phyloP scores from a whole-genome alignment of 2,113 vertebrate species.

The Spilogale gracilis region DNA sequence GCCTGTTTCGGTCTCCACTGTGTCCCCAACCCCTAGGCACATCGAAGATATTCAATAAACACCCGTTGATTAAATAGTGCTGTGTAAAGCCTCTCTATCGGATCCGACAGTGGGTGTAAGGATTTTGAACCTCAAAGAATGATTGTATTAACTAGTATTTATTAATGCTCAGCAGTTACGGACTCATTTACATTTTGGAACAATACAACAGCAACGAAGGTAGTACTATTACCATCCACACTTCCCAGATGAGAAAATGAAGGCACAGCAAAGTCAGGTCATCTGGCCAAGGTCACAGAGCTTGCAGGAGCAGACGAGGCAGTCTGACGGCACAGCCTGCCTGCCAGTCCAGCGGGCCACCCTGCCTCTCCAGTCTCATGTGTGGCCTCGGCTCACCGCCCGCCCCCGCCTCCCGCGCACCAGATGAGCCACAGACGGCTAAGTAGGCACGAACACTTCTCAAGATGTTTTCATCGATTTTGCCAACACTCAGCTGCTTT shows the following conservation, averaged over 20 bases:
- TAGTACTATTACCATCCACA: not conserved
- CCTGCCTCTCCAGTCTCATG: conserved; percentile 42
- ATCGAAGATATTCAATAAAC: not conserved
- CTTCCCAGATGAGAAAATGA: not conserved
- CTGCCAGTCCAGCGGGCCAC: fast-evolving
- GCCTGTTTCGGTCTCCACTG: not conserved
- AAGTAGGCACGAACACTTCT: conserved; percentile 83
- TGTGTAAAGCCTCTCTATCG: not conserved
- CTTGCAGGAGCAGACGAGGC: not conserved
- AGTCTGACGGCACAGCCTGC: not conserved
- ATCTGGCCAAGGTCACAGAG: not conserved
- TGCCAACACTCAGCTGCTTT: conserved; percentile 87
- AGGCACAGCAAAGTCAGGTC: not conserved
- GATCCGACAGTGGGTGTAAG: not conserved
- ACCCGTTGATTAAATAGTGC: not conserved
- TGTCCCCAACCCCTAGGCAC: not conserved
- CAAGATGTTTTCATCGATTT: conserved; percentile 87
- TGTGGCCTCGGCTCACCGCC: conserved; percentile 82
- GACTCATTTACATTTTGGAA: not conserved
- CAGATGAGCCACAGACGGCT: conserved; percentile 84
- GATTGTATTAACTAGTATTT: not conserved
- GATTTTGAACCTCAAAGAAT: not conserved
- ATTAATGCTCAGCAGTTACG: not conserved
- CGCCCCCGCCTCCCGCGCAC: conserved; percentile 69
- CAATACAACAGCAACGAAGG: not conserved